Conservation (phyloP, 2,888 invertebrate genomes). For the Cybosia mesomella region DNA sequence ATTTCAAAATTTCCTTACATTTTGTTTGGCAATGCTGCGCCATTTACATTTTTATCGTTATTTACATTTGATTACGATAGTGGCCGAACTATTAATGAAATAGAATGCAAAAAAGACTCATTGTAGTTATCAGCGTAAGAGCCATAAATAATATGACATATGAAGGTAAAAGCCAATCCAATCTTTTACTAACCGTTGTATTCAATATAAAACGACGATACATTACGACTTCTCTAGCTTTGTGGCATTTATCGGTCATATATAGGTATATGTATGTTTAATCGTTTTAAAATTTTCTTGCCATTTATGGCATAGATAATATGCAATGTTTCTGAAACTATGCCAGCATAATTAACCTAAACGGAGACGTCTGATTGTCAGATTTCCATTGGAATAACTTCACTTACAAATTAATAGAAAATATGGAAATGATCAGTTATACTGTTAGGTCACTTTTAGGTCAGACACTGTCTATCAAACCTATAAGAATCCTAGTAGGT, state of each 20-base stretch:
- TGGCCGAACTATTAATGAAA: slow-evolving; percentile 22
- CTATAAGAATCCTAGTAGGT: background rate
- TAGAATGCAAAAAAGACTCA: slow-evolving; percentile 11
- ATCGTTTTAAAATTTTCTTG: background rate
- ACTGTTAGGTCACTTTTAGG: background rate
- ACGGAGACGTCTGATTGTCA: background rate
- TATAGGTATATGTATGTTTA: no score
- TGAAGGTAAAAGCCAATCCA: slow-evolving; percentile 10
- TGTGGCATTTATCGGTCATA: background rate
- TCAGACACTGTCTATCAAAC: background rate
- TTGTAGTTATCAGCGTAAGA: slow-evolving; percentile 9
- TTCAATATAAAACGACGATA: background rate
- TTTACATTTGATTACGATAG: slow-evolving; percentile 20
- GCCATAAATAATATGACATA: background rate
- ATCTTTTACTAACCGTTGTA: background rate
- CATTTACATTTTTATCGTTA: slow-evolving; percentile 34
- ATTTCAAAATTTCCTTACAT: slow-evolving; percentile 41
- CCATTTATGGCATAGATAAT: background rate
- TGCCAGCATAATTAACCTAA: background rate
- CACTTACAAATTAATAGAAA: no score
- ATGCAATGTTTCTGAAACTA: background rate
- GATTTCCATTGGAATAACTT: background rate
- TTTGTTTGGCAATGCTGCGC: slow-evolving; percentile 27
- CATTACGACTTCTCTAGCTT: background rate
- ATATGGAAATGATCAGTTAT: background rate